Evolutionary conservation across 1,140 invertebrate species (phyloP), one percentile per base, ranked within the genome.

Genomic region (Leptopilina boulardi): DNA sequence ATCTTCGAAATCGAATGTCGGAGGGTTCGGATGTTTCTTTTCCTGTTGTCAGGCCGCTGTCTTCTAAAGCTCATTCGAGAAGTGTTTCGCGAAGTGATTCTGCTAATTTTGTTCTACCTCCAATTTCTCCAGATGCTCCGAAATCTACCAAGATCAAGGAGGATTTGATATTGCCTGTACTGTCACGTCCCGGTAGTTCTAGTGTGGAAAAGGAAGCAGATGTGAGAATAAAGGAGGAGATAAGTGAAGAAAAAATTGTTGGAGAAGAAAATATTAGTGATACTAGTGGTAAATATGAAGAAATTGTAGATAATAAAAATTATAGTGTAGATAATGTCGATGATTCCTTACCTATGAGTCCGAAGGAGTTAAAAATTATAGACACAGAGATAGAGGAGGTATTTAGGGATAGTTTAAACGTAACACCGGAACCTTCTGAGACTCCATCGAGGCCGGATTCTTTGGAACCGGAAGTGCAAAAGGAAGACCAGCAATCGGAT

Each of bases 121-220:
- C 85, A 0, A 91, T 91, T 11, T 89, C 88, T 9, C 85, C 85
- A 19, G 89, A 89, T 26, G 79, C 81, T 0, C 77, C 73, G 0
- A 89, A 83, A 76, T 82, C 80, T 4, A 19, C 74, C 0, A 89
- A 87, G 70, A 34, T 75, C 1, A 80, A 47, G 21, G 86, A 84
- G 2, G 79, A 80, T 3, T 10, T 90, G 0, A 80, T 81, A 2
- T 83, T 91, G 8, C 90, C 90, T 0, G 59, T 81, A 10, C 70
- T 91, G 5, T 83, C 86, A 5, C 77, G 83, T 0, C 30, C 83
- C 0, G 56, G 54, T 0, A 85, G 77, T 6, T 54, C 59, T 8
- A 71, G 8, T 54, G 2, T 26, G n/a, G 26, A 54, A 19, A 51
- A 18, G 47, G 47, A 51, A 18, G n/a, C 42, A 2, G 34, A 38